Base-by-base conservation (phyloP, 2,888 invertebrate species). In the Drosophila fungiperda region DNA sequence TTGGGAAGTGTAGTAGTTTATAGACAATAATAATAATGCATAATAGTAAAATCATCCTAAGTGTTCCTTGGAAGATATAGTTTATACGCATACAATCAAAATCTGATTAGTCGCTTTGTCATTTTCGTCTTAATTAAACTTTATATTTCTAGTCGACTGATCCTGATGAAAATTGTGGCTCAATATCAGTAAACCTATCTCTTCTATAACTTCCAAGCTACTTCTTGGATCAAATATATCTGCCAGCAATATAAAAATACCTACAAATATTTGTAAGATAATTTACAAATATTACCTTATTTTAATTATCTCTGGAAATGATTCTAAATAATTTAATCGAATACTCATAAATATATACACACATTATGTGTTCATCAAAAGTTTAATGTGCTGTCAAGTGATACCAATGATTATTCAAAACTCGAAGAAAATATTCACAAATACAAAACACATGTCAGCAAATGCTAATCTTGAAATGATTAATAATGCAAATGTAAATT, bases 101-200 rank as follows among this genome's bases (percentile, higher is more conserved):
- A 91, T 79, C 23, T 80, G 76, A 64, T 91, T 90, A 0, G 63
- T 69, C 0, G 85, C 82, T 0, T 48, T 63, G 11, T 69, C 59
- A 0, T 69, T 5, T 2, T 54, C 32, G 38, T 76, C 72, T 23
- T 90, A 88, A 29, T 81, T 81, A 20, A 90, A 91, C 92, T 91
- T 91, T 1, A 87, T 71, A 50, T 92, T 92, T 12, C 90, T 91
- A 1, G 79, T 80, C 92, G 91, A 92, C 11, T 87, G 69, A 79
- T 92, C 90, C 0, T 91, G 91, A 62, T 92, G 92, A 42, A 9
- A n/a, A n/a, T 1, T n/a, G 17, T n/a, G 17, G 4, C 9, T 4
- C 4, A n/a, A n/a, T n/a, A 40, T 40, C 38, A 40, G 17, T 2
- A n/a, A n/a, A 8, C 4, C 8, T 9, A 9, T 9, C 3, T 9